Base-by-base conservation (phyloP, 2,888 invertebrate genomes). In the Linnaemya tessellans region DNA sequence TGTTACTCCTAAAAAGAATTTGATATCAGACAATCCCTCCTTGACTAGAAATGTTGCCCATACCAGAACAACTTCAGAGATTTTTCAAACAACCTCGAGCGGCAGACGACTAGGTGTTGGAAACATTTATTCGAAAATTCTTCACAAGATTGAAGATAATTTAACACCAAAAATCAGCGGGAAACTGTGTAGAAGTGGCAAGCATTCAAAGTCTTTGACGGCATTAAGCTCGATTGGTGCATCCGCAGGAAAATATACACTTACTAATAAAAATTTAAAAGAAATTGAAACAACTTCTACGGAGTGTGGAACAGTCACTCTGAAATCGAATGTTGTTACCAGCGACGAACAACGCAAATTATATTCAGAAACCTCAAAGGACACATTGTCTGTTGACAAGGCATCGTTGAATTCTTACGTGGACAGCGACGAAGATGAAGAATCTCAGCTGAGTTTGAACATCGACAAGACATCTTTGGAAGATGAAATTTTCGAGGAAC, bases 401-500 rank as follows among this genome's bases (percentile, higher is more conserved):
- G 51, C 71, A 56, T 51, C 67, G 13, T 25, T 60, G 1, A 11
- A 11, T 41, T 56, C 56, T 0, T 81, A 81, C 64, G 73, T 78
- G 11, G 92, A 92, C 71, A 92, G 92, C 87, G 92, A 92, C 71
- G 92, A 92, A 64, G 92, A 92, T 73, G 88, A 89, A 13, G 87
- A 89, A 11, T 86, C 89, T 41, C 89, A 89, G 68, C 81, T 92
- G 11, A 91, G 89, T 73, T 86, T 92, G 11, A 91, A 90, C 86
- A 88, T 92, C 7, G 89, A 90, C 0, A 91, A 91, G 80, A 88
- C 90, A 43, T 92, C 92, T 3, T 87, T 92, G 30, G 92, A 92
- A 81, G 92, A 92, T 83, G 92, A 92, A 87, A 92, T 92, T 58
- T 92, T 92, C 71, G 91, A 92, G n/a, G 92, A 92, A 84, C 88